phyloP scores from a whole-genome alignment of 2,888 invertebrate species.

The Polyommatus icarus region DNA sequence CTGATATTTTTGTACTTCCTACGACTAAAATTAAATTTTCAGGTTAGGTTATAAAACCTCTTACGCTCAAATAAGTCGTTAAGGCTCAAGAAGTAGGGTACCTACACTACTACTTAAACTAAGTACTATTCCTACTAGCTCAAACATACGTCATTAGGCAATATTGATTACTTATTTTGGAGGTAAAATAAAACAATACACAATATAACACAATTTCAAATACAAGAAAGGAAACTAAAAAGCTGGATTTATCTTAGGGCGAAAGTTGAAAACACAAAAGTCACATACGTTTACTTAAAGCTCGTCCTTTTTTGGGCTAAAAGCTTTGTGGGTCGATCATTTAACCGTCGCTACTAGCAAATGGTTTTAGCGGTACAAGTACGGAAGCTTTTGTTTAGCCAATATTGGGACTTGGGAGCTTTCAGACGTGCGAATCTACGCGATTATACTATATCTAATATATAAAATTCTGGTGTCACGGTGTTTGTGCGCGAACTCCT shows the following conservation, averaged over 20 bases:
- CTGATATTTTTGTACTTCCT: no score
- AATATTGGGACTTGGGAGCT: neutral
- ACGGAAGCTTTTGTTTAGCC: constrained; percentile 4
- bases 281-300: constrained; percentile 16
- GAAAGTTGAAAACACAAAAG: neutral
- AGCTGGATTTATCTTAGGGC: neutral
- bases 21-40: no score
- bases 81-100: no score
- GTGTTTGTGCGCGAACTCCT: no score
- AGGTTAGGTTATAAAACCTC: no score
- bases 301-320: constrained; percentile 20
- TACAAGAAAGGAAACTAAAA: neutral
- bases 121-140: no score
- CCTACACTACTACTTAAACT: no score
- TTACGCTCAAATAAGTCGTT: no score
- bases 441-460: neutral
- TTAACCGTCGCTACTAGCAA: constrained; percentile 13
- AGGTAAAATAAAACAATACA: no score
- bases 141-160: no score
- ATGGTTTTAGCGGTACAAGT: constrained; percentile 10
- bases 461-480: no score
- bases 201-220: neutral
- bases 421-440: neutral
- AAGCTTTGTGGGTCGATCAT: constrained; percentile 22
- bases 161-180: no score